Percentiles rank a stretch among this genome's conserved stretches.
Conservation (phyloP, 2,888 invertebrate species). For the Troglohyphantes excavatus region DNA sequence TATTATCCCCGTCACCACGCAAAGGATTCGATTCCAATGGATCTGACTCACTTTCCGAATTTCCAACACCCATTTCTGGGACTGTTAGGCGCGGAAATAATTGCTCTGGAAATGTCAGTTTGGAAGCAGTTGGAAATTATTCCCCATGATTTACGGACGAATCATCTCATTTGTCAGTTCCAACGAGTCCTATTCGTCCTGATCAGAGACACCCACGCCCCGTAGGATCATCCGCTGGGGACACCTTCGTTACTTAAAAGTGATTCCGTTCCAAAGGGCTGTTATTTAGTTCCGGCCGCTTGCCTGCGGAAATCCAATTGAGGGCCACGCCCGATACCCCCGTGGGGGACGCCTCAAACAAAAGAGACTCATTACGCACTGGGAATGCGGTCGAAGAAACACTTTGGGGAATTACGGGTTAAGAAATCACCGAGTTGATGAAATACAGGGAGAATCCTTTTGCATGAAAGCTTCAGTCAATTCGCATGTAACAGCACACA, state of each 20-base stretch:
- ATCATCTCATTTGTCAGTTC: slow-evolving; percentile 28
- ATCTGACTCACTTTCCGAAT: background rate
- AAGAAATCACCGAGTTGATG: too few species aligned
- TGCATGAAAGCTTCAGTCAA: too few species aligned
- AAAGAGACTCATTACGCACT: background rate
- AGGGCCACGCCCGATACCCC: slow-evolving; percentile 46
- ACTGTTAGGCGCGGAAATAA: slow-evolving; percentile 17
- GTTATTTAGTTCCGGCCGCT: slow-evolving; percentile 69
- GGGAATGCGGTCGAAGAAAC: background rate
- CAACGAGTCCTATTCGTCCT: slow-evolving; percentile 32
- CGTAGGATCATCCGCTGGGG: slow-evolving; percentile 46
- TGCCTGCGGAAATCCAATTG: slow-evolving; percentile 23
- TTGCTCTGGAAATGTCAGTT: slow-evolving; percentile 26
- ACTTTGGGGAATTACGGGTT: background rate
- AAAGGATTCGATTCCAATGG: background rate
- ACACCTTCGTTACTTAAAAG: slow-evolving; percentile 73
- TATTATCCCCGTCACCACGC: background rate
- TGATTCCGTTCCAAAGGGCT: slow-evolving; percentile 66
- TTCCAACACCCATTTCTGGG: background rate
- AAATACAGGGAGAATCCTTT: too few species aligned
- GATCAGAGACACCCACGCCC: slow-evolving; percentile 46
- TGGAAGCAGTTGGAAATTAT: slow-evolving; percentile 40
- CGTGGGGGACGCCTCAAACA: background rate
- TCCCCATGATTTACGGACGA: slow-evolving; percentile 39
- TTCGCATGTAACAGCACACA: too few species aligned